Evolutionary conservation across 2,888 invertebrate species (phyloP).

Genomic region (Iphiclides podalirius): DNA sequence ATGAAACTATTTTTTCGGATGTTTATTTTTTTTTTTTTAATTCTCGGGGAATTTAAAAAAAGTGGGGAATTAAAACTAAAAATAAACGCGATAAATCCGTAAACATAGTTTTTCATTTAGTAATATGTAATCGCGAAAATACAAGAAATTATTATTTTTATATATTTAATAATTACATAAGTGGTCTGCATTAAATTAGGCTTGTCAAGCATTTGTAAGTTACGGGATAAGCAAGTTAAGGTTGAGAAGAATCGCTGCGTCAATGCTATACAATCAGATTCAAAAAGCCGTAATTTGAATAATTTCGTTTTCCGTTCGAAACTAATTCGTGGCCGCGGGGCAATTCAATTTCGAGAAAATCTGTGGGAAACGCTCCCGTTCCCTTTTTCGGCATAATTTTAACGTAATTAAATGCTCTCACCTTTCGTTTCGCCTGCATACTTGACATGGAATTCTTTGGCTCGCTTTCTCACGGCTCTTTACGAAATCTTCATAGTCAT

Average conservation of each 20-base stretch:
- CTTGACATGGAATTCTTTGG: conserved; percentile 40
- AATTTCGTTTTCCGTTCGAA: conserved; percentile 9
- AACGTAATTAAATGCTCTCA: conserved; percentile 54
- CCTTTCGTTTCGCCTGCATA: conserved; percentile 49
- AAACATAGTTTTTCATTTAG: too few species aligned
- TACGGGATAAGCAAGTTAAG: not conserved
- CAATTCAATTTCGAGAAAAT: conserved; percentile 34
- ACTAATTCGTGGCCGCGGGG: conserved; percentile 10
- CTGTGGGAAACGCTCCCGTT: conserved; percentile 35
- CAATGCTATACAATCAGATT: not conserved
- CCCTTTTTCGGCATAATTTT: conserved; percentile 28
- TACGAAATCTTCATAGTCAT: conserved; percentile 15
- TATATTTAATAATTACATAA: too few species aligned
- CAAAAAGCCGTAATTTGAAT: conserved; percentile 8
- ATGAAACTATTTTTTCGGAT: too few species aligned
- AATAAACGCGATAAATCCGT: too few species aligned
- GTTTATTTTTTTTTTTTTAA: too few species aligned
- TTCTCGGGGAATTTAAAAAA: too few species aligned
- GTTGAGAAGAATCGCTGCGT: not conserved
- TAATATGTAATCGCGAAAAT: too few species aligned
- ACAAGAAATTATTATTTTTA: too few species aligned
- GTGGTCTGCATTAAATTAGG: too few species aligned
- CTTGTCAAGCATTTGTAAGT: not conserved
- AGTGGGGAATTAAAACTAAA: too few species aligned
- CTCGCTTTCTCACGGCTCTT: conserved; percentile 47